Conservation (phyloP, 92 coral and sea anemone species). For the Pocillopora grandis region DNA sequence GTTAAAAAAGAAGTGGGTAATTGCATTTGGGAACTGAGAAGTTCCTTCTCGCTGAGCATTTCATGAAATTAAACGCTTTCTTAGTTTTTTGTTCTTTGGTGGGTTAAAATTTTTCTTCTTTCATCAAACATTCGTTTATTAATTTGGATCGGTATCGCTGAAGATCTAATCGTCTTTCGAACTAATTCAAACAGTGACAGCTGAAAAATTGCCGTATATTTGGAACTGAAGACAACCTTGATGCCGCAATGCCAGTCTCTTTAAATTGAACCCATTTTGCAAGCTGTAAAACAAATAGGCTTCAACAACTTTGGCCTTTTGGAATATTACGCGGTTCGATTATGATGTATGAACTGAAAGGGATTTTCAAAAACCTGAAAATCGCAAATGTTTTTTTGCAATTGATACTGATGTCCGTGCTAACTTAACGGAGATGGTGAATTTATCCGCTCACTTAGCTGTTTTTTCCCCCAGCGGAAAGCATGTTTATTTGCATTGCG, state of each 20-base stretch:
- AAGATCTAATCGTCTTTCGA: too few relatives aligned
- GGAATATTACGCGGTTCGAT: not conserved
- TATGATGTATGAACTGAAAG: not conserved
- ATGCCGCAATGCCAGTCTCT: not conserved
- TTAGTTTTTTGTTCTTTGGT: too few relatives aligned
- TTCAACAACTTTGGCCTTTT: conserved; percentile 1
- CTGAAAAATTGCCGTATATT: too few relatives aligned
- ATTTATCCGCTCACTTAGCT: not conserved
- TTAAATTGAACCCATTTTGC: not conserved
- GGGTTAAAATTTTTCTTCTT: too few relatives aligned
- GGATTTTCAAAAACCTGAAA: not conserved
- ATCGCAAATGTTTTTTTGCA: not conserved
- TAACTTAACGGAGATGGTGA: not conserved
- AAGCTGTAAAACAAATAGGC: not conserved
- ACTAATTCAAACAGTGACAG: not conserved
- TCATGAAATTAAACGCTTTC: too few relatives aligned
- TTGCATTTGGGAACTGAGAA: too few relatives aligned
- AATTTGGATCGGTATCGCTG: too few relatives aligned
- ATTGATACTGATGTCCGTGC: not conserved
- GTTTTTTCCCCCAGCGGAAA: not conserved
- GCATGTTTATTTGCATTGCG: conserved; percentile 10
- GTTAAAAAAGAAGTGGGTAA: too few relatives aligned
- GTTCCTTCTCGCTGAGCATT: too few relatives aligned
- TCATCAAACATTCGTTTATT: too few relatives aligned
- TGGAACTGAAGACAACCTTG: not conserved